Conservation (phyloP, 2,113 vertebrate genomes). For the Pterocles gutturalis region DNA sequence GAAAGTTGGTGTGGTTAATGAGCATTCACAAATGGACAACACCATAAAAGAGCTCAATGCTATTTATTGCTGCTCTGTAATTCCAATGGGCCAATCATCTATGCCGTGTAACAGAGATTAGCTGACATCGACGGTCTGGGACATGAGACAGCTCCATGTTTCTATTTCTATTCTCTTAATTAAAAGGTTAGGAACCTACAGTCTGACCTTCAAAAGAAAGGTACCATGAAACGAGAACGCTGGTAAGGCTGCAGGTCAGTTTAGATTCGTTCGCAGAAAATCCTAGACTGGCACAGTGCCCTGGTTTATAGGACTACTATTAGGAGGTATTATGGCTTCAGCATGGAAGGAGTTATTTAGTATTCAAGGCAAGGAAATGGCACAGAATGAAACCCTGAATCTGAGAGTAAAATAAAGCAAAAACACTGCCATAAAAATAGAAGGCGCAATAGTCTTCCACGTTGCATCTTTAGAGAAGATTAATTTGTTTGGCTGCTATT, state of each 20-base stretch:
- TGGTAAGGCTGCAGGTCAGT: background rate
- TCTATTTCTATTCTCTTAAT: background rate
- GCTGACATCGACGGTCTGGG: background rate
- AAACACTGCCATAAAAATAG: slow-evolving; percentile 45
- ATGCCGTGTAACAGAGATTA: background rate
- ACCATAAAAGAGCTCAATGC: background rate
- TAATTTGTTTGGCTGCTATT: slow-evolving; percentile 49
- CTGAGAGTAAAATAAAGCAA: slow-evolving; percentile 21
- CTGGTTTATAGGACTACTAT: background rate
- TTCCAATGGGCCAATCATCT: background rate
- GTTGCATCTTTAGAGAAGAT: slow-evolving; percentile 39
- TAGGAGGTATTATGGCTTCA: background rate
- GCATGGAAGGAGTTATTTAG: background rate
- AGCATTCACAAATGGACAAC: background rate
- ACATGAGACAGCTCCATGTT: background rate
- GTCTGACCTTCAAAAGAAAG: background rate
- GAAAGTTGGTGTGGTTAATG: background rate
- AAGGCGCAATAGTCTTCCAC: background rate
- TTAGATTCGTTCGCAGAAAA: background rate
- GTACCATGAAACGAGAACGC: background rate
- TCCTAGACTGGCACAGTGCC: background rate
- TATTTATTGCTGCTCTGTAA: background rate
- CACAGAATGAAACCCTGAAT: background rate
- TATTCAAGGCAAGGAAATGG: background rate
- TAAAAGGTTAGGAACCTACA: background rate